A percentile compares a stretch with the other conserved stretches of the same genome.
Evolutionary conservation across 1,140 invertebrate genomes (phyloP).

Genomic region (Pachyrhynchus sulphureomaculatus): DNA sequence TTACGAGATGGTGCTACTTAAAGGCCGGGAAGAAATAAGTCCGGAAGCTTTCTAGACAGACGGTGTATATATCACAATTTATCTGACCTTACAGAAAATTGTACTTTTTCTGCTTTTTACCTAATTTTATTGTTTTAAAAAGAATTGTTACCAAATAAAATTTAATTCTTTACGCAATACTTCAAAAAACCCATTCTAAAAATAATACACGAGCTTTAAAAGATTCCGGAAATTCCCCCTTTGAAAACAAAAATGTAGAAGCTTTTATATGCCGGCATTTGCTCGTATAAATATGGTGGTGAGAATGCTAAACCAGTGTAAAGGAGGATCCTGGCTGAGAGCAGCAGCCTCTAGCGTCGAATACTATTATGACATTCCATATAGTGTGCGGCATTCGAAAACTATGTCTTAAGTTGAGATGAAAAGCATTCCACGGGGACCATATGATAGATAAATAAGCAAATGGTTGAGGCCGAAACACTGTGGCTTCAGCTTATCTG

Average conservation of each 20-base stretch:
- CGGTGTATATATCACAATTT: too few species aligned
- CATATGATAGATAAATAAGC: constrained; percentile 49
- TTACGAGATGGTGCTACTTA: too few species aligned
- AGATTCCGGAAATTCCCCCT: constrained; percentile 19
- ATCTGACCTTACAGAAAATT: too few species aligned
- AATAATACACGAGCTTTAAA: not conserved
- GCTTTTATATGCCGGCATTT: constrained; percentile 3
- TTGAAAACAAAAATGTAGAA: constrained; percentile 4
- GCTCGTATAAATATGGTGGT: constrained; percentile 9
- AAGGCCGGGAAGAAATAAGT: too few species aligned
- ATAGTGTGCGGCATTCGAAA: constrained; percentile 47
- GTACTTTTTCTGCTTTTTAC: too few species aligned
- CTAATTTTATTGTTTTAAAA: too few species aligned
- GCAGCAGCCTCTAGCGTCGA: constrained; percentile 32
- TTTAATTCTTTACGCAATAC: too few species aligned
- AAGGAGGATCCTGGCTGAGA: constrained; percentile 16
- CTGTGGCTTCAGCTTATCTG: constrained; percentile 36
- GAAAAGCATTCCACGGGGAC: constrained; percentile 50
- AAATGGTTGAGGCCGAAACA: constrained; percentile 40
- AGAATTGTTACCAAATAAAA: too few species aligned
- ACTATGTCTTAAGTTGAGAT: constrained; percentile 52
- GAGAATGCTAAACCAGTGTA: constrained; percentile 29
- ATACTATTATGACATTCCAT: constrained; percentile 51
- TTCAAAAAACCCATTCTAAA: too few species aligned
- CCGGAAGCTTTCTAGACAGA: too few species aligned